These are phyloP conservation scores for Tigriopus japonicus DNA, from an alignment of 1,140 invertebrate species.

Conservation along the genomic window DNA sequence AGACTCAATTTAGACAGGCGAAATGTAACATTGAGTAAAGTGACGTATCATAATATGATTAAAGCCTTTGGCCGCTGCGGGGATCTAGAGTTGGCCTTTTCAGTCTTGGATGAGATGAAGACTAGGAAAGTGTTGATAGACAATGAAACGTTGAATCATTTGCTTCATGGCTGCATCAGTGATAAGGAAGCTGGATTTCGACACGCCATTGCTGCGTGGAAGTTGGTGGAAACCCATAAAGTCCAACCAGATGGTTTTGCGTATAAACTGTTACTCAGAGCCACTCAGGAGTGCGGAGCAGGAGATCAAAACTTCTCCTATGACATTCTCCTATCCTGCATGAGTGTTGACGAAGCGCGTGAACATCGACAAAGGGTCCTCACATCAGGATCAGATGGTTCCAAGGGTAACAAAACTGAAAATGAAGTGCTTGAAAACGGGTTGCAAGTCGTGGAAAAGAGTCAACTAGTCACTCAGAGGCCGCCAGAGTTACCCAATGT, in stretches of 20 bases:
- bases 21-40: not conserved
- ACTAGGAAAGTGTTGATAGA: conserved; percentile 38
- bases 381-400: not conserved
- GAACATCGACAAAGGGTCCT: not conserved
- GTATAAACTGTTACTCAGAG: not conserved
- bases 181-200: conserved; percentile 56
- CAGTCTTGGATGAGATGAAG: conserved; percentile 61
- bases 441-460: not conserved
- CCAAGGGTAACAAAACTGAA: not conserved
- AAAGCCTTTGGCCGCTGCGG: conserved; percentile 58
- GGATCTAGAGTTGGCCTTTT: conserved; percentile 50
- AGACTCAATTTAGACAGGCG: not conserved
- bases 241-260: not conserved
- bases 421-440: not conserved
- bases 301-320: not conserved
- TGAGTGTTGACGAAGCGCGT: not conserved
- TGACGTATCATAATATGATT: conserved; percentile 13
- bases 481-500: not conserved
- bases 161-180: conserved; percentile 59
- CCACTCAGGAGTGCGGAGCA: not conserved
- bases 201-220: conserved; percentile 42
- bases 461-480: not conserved
- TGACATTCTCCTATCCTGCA: not conserved
- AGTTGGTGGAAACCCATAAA: not conserved
- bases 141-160: conserved; percentile 48